A percentile compares a stretch with the other conserved stretches of the same genome.
Conservation (phyloP, 2,113 vertebrate species). For the Rhizomys pruinosus region DNA sequence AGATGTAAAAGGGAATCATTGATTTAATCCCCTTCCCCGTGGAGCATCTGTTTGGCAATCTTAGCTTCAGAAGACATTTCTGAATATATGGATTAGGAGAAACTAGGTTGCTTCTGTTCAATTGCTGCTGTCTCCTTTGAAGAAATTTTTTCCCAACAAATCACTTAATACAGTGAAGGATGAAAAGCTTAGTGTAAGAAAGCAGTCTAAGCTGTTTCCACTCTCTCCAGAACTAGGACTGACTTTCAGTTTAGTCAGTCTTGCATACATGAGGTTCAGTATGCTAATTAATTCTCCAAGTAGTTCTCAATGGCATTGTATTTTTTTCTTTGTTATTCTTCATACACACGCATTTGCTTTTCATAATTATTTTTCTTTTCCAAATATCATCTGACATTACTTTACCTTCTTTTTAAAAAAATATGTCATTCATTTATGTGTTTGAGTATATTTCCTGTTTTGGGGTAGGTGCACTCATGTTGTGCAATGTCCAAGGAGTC, state of each 20-base stretch:
- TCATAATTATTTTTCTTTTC: background rate
- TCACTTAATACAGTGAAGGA: background rate
- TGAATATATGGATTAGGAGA: background rate
- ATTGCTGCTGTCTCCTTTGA: conserved; percentile 31
- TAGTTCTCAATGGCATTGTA: background rate
- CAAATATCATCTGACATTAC: background rate
- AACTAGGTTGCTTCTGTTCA: background rate
- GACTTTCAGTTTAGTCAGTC: background rate
- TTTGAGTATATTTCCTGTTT: too few relatives aligned
- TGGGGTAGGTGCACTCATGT: too few relatives aligned
- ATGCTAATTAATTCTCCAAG: background rate
- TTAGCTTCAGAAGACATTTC: conserved; percentile 26
- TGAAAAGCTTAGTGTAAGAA: background rate
- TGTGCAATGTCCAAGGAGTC: too few relatives aligned
- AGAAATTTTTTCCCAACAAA: conserved; percentile 10
- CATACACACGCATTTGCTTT: background rate
- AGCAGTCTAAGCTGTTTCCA: background rate
- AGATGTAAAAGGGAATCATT: background rate
- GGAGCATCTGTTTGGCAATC: background rate
- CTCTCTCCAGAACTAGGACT: background rate
- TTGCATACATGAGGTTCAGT: background rate
- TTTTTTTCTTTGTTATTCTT: conserved; percentile 24
- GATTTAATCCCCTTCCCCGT: background rate
- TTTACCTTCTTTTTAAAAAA: conserved; percentile 30
- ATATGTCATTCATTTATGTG: too few relatives aligned